A percentile compares a stretch with the other conserved stretches of the same genome.
Conservation (phyloP, 2,797 vertebrate species). For the Sebastes elongatus region DNA sequence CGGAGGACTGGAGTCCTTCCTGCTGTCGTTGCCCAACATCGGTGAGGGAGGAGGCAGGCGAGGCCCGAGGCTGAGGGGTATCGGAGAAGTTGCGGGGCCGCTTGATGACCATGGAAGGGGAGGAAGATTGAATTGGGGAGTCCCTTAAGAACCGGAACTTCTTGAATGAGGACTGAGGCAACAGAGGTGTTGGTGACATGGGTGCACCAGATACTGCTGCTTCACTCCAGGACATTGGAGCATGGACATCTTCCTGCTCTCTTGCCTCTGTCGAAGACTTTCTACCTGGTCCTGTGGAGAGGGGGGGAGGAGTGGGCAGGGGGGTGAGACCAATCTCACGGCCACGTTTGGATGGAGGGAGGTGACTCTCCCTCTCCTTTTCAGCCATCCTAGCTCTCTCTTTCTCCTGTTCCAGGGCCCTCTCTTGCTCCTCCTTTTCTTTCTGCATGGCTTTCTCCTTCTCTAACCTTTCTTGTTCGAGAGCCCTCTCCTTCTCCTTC, state of each 20-base stretch:
- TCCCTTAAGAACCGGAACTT: slow-evolving; percentile 81
- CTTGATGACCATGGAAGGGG: slow-evolving; percentile 72
- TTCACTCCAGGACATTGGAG: slow-evolving; percentile 31
- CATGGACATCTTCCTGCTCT: slow-evolving; percentile 50
- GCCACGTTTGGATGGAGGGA: slow-evolving; percentile 74
- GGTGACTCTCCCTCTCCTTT: slow-evolving; percentile 71
- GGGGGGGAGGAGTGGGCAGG: slow-evolving; percentile 59
- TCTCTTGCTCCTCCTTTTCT: slow-evolving; percentile 55
- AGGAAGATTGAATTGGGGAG: slow-evolving; percentile 59
- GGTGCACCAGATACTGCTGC: slow-evolving; percentile 47
- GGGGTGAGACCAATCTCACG: slow-evolving; percentile 68
- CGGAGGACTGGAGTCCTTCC: slow-evolving; percentile 23
- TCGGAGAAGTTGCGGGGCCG: slow-evolving; percentile 81
- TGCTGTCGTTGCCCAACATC: slow-evolving; percentile 29
- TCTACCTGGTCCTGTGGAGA: slow-evolving; percentile 62
- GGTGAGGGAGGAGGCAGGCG: slow-evolving; percentile 18
- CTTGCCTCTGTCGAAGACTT: slow-evolving; percentile 55
- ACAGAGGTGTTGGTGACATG: slow-evolving; percentile 55
- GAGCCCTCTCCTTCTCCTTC: slow-evolving; percentile 41
- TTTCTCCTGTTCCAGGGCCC: slow-evolving; percentile 43
- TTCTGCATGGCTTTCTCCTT: slow-evolving; percentile 55
- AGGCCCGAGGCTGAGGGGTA: slow-evolving; percentile 55
- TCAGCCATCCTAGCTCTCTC: slow-evolving; percentile 58
- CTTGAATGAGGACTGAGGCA: slow-evolving; percentile 76
- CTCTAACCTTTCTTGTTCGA: slow-evolving; percentile 47